A percentile compares a stretch with the other conserved stretches of the same genome.
phyloP scores from a whole-genome alignment of 2,797 vertebrate genomes.

The Chloroceryle inda region DNA sequence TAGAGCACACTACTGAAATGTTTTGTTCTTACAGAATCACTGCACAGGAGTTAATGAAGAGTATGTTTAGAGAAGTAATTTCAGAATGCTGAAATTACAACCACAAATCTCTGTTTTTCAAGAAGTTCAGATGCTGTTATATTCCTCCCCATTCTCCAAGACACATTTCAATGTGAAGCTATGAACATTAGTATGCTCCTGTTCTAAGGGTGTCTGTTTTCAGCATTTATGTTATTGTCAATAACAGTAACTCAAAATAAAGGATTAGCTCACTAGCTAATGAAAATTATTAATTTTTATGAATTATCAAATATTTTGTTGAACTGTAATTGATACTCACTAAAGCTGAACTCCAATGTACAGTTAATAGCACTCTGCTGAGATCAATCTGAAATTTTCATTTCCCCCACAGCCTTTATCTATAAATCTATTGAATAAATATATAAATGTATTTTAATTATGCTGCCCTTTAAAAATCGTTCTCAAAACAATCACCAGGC shows the following conservation, averaged over 20 bases:
- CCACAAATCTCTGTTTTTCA: background rate
- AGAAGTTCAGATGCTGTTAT: background rate
- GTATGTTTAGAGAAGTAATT: background rate
- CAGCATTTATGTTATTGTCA: background rate
- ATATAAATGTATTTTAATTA: slow-evolving; percentile 45
- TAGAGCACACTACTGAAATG: background rate
- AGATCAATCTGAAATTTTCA: background rate
- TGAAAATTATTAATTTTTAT: background rate
- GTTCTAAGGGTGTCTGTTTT: background rate
- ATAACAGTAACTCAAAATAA: background rate
- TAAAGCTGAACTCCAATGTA: background rate
- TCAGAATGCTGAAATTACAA: background rate
- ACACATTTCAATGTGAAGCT: background rate
- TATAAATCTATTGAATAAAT: background rate
- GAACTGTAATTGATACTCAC: background rate
- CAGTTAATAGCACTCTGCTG: background rate
- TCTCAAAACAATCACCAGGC: background rate
- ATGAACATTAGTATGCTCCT: background rate
- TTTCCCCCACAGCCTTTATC: background rate
- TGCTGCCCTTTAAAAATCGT: slow-evolving; percentile 11
- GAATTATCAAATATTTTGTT: background rate
- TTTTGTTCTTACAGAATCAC: background rate
- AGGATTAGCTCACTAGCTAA: background rate
- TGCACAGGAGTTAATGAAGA: background rate
- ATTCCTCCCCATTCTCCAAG: background rate